Percentiles rank a stretch among this genome's conserved stretches.
These are phyloP conservation scores for Timema cristinae DNA, from an alignment of 2,888 invertebrate genomes.

Conservation along the genomic window DNA sequence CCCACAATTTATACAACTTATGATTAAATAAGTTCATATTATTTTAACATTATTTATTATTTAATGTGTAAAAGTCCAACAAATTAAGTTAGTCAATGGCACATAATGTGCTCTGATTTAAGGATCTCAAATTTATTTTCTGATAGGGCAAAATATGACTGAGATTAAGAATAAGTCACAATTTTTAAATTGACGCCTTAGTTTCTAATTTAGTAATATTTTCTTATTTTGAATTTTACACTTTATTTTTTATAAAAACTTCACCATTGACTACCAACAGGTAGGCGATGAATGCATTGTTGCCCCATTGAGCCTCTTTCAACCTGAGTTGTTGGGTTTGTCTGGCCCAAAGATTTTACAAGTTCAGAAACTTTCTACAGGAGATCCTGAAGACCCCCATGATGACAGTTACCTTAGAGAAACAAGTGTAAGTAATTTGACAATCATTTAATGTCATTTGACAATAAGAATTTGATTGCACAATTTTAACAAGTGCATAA, in stretches of 20 bases:
- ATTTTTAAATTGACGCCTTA: neutral
- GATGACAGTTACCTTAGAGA: slow-evolving; percentile 89
- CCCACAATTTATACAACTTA: too few species aligned
- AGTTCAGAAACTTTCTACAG: slow-evolving; percentile 63
- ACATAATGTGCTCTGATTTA: too few species aligned
- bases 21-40: too few species aligned
- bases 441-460: neutral
- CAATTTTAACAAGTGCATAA: too few species aligned
- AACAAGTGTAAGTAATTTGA: slow-evolving; percentile 59
- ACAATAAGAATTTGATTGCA: too few species aligned
- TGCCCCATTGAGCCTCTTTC: slow-evolving; percentile 83
- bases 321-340: slow-evolving; percentile 81
- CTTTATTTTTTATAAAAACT: neutral
- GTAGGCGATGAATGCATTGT: slow-evolving; percentile 91
- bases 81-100: too few species aligned
- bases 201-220: neutral
- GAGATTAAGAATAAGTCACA: too few species aligned
- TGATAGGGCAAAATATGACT: too few species aligned
- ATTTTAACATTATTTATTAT: too few species aligned
- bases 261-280: slow-evolving; percentile 41
- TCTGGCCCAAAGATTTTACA: slow-evolving; percentile 71
- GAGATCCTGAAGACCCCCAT: slow-evolving; percentile 90
- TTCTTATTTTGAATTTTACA: slow-evolving; percentile 9
- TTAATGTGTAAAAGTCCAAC: too few species aligned
- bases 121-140: too few species aligned